Evolutionary conservation across 2,888 invertebrate genomes (phyloP), one percentile per base, ranked within the genome.

Genomic region (Mantis religiosa): DNA sequence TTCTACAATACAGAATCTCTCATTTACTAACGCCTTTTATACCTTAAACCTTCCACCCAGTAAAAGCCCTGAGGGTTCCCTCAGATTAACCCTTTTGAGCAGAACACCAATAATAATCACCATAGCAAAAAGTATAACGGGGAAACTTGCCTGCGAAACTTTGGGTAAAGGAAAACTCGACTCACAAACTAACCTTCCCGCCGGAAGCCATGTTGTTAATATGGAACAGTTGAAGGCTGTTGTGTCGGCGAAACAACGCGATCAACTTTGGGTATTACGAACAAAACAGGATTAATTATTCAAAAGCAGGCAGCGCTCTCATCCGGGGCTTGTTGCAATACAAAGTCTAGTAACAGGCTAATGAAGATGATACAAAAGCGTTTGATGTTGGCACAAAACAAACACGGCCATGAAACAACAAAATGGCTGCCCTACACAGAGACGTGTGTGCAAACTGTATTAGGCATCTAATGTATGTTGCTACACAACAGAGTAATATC

Each of bases 341-440:
- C 54, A 71, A 71, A 71, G 54, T 71, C 54, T 71, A 25, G n/a
- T 84, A 84, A 84, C 84, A 88, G 85, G 88, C 88, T 88, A 88
- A 88, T 88, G 84, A 88, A 88, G 88, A 88, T 81, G 84, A 71
- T 41, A 54, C 81, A 81, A 28, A 81, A 84, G 34, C 88, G 84
- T 88, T 88, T 88, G 88, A 88, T 88, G 88, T 88, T 88, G 85
- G 81, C 81, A 88, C 85, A 85, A 47, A 88, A 85, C 85, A 88
- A 88, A 85, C 85, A 85, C 85, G 85, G 47, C 41, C 54, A 82
- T 47, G 85, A 85, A 88, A 88, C 88, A 88, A 88, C 88, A 88
- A 85, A 88, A 88, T 88, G 88, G 88, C 88, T 88, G 88, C 88
- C 30, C 85, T 71, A 6, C 54, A 71, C 25, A 71, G 54, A 71